Conservation (phyloP, 2,888 invertebrate species). For the Drosophila quinaria region DNA sequence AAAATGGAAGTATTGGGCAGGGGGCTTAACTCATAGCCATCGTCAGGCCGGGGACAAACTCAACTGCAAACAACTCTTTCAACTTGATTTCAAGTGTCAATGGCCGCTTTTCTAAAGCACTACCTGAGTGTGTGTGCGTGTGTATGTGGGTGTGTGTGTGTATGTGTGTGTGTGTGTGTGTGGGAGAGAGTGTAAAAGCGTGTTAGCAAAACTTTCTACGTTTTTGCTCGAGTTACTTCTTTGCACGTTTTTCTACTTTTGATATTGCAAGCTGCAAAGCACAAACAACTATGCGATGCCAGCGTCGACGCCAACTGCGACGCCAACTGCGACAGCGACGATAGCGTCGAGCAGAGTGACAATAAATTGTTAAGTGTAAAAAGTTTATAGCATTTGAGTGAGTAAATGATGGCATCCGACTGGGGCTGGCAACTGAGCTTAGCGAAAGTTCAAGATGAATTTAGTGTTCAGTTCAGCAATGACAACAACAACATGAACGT, state of each 20-base stretch:
- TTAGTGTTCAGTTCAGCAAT: slow-evolving; percentile 40
- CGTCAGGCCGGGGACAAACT: slow-evolving; percentile 45
- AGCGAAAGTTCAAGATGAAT: slow-evolving; percentile 61
- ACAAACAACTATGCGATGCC: slow-evolving; percentile 27
- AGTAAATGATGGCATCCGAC: slow-evolving; percentile 71
- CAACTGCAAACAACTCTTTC: slow-evolving; percentile 50
- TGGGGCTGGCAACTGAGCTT: slow-evolving; percentile 38
- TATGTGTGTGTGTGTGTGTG: slow-evolving; percentile 22
- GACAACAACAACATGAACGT: slow-evolving; percentile 20
- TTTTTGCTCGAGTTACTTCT: slow-evolving; percentile 67
- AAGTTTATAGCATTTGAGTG: slow-evolving; percentile 79
- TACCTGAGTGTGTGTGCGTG: slow-evolving; percentile 49
- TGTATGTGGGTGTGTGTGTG: slow-evolving; percentile 1
- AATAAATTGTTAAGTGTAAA: slow-evolving; percentile 79
- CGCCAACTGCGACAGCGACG: slow-evolving; percentile 2
- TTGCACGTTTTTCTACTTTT: slow-evolving; percentile 36
- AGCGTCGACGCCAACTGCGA: slow-evolving; percentile 2
- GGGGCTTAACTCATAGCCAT: slow-evolving; percentile 27
- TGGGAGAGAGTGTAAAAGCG: slow-evolving; percentile 69
- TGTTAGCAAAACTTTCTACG: slow-evolving; percentile 74
- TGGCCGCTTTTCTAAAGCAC: slow-evolving; percentile 58
- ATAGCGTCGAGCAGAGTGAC: slow-evolving; percentile 63
- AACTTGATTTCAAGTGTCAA: slow-evolving; percentile 66
- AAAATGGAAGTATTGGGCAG: slow-evolving; percentile 12
- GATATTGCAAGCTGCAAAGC: slow-evolving; percentile 44